Evolutionary conservation across 2,113 vertebrate species (phyloP).

Genomic region (Cavia porcellus): DNA sequence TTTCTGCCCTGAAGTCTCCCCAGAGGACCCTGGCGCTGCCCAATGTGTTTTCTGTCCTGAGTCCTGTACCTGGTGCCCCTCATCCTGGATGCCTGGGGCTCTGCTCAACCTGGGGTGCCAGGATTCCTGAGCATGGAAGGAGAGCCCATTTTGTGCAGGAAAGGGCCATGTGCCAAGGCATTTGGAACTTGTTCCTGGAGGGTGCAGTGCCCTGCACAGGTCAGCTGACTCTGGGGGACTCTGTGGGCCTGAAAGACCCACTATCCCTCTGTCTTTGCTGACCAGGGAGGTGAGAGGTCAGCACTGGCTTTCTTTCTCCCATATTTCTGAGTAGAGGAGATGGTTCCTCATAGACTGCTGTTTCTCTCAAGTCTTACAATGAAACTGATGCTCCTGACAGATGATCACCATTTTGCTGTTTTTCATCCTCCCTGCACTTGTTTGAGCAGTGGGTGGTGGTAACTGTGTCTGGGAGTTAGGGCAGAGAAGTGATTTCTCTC

Average conservation of each 20-base stretch:
- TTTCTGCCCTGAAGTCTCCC: too few relatives aligned
- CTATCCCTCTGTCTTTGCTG: not conserved
- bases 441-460: not conserved
- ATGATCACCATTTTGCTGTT: not conserved
- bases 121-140: too few relatives aligned
- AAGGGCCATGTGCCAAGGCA: too few relatives aligned
- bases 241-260: not conserved
- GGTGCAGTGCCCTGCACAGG: not conserved
- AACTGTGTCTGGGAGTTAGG: not conserved
- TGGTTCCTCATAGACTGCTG: not conserved
- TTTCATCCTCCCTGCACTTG: not conserved
- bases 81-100: too few relatives aligned
- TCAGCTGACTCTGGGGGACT: not conserved
- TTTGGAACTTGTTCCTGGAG: not conserved
- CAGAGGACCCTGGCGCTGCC: too few relatives aligned
- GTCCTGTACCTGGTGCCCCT: too few relatives aligned
- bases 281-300: not conserved
- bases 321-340: not conserved
- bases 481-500: not conserved
- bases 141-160: too few relatives aligned
- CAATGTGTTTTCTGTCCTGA: too few relatives aligned
- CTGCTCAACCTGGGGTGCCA: too few relatives aligned
- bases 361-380: not conserved
- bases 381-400: not conserved
- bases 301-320: not conserved